Percentiles rank a stretch among this genome's conserved stretches.
phyloP scores from a whole-genome alignment of 37 sponge, comb jelly and placozoan genomes.

The Amphimedon queenslandica region DNA sequence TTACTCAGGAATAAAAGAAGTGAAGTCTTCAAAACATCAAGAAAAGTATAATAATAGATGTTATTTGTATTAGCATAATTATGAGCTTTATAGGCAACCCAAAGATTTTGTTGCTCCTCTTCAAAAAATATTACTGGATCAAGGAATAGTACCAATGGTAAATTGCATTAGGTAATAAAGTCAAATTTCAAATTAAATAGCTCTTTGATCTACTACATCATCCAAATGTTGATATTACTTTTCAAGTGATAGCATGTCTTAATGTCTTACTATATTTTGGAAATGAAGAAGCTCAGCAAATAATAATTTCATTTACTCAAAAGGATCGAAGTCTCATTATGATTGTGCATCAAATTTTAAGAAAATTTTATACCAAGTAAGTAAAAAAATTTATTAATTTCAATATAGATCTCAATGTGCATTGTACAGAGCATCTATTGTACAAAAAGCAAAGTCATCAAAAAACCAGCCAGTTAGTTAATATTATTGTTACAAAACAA shows the following conservation, averaged over 20 bases:
- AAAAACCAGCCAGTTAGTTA: no score
- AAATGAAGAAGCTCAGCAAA: conserved; percentile 41
- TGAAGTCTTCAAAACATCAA: neutral
- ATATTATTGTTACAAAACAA: no score
- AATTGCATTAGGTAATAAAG: neutral
- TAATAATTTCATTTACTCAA: neutral
- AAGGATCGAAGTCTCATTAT: neutral
- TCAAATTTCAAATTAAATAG: no score
- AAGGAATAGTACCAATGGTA: neutral
- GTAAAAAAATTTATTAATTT: no score
- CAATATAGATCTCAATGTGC: neutral
- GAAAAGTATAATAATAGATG: neutral
- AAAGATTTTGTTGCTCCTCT: neutral
- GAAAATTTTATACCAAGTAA: no score
- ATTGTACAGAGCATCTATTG: neutral
- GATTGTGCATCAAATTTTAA: neutral
- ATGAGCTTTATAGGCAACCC: neutral
- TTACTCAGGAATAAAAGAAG: neutral
- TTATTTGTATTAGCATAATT: neutral
- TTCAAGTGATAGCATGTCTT: conserved; percentile 64
- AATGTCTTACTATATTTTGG: conserved; percentile 47
- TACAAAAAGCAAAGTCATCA: no score
- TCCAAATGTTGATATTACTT: conserved; percentile 41
- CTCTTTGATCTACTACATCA: conserved; percentile 35
- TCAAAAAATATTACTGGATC: neutral